Percentiles rank a stretch among this genome's conserved stretches.
Conservation (phyloP, 2,113 vertebrate species). For the Hucho hucho region DNA sequence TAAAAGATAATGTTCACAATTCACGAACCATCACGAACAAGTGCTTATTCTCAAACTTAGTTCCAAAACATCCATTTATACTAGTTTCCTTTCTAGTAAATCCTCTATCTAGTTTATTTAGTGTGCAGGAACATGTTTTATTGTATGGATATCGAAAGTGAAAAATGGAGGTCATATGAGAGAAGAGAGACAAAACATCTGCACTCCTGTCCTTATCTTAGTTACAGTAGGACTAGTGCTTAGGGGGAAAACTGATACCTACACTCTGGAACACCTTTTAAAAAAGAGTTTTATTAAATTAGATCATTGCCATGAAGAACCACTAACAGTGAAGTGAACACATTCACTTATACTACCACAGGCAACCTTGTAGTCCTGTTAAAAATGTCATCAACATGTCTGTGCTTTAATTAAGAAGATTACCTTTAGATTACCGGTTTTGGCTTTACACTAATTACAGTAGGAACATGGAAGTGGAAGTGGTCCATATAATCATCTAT, state of each 20-base stretch:
- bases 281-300: conserved; percentile 4
- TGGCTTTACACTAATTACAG: conserved; percentile 32
- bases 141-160: no score
- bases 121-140: no score
- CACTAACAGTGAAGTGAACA: conserved; percentile 21
- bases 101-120: no score
- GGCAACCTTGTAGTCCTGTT: conserved; percentile 4
- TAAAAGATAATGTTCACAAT: background rate
- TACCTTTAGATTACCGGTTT: conserved; percentile 1
- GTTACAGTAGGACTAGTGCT: background rate
- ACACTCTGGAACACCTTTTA: conserved; percentile 2
- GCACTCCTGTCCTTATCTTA: background rate
- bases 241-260: background rate
- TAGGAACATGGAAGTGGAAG: conserved; percentile 20
- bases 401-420: conserved; percentile 4
- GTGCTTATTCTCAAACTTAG: background rate
- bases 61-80: background rate
- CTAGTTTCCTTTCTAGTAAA: no score
- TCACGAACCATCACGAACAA: background rate
- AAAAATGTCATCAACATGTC: conserved; percentile 10
- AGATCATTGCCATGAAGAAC: conserved; percentile 12
- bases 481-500: background rate
- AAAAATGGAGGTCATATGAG: no score
- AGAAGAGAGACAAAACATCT: background rate
- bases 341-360: conserved; percentile 11